Evolutionary conservation across 2,113 vertebrate genomes (phyloP).

Genomic region (Mustelus asterias): DNA sequence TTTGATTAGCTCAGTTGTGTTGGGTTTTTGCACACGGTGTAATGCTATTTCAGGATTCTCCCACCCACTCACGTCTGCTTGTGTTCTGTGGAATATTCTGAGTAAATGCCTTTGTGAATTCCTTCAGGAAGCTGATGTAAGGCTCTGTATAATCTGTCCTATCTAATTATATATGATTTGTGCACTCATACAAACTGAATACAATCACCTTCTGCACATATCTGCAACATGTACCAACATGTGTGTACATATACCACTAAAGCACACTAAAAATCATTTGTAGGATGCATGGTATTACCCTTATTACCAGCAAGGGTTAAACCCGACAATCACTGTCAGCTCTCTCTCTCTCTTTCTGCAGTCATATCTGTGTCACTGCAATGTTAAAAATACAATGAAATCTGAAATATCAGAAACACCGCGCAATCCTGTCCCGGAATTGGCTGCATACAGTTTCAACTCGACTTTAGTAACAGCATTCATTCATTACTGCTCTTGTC

Average conservation of each 20-base stretch:
- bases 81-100: not conserved
- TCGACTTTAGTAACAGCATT: not conserved
- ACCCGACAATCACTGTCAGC: not conserved
- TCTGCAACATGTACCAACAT: not conserved
- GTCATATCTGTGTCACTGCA: not conserved
- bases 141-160: not conserved
- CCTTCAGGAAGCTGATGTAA: not conserved
- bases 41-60: not conserved
- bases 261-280: not conserved
- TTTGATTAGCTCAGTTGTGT: not conserved
- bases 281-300: not conserved
- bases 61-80: not conserved
- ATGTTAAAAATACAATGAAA: not conserved
- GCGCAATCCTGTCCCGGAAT: not conserved
- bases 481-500: not conserved
- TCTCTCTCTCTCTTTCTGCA: not conserved
- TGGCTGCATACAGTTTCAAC: not conserved
- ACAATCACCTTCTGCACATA: not conserved
- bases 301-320: not conserved
- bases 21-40: not conserved
- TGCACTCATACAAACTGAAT: not conserved
- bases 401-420: not conserved
- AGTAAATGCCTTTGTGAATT: not conserved
- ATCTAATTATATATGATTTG: not conserved
- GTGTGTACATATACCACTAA: not conserved